A percentile compares a stretch with the other conserved stretches of the same genome.
These are phyloP conservation scores for Stichodactyla helianthus DNA, from an alignment of 64 coral and sea anemone genomes.

Conservation along the genomic window DNA sequence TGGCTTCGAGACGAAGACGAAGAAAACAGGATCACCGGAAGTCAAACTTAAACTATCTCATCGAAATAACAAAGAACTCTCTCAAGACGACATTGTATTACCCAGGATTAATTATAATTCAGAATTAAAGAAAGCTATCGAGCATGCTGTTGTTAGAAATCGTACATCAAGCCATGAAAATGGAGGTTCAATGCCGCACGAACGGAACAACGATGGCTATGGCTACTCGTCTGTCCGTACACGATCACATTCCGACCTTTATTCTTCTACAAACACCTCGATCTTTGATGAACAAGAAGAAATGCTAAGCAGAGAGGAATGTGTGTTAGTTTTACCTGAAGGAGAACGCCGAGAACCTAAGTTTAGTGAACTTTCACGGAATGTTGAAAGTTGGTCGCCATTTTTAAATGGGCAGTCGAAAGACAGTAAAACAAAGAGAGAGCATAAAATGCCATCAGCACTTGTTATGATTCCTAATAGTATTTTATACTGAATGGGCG, in stretches of 20 bases:
- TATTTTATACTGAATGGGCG: background rate
- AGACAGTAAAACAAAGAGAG: background rate
- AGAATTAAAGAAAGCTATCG: conserved; percentile 64
- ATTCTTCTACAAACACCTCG: background rate
- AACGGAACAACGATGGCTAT: background rate
- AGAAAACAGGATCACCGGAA: background rate
- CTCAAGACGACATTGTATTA: conserved; percentile 51
- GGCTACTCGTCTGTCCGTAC: background rate
- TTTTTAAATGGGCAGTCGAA: background rate
- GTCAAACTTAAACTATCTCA: conserved; percentile 61
- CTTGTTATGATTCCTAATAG: background rate
- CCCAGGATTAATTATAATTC: conserved; percentile 75
- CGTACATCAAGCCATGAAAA: background rate
- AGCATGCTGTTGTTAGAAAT: conserved; percentile 58
- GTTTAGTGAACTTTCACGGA: conserved; percentile 44
- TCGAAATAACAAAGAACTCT: conserved; percentile 17
- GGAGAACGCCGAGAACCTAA: background rate
- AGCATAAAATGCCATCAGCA: background rate
- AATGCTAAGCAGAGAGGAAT: background rate
- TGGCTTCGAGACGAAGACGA: background rate
- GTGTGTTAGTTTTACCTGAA: background rate
- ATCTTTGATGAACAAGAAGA: background rate
- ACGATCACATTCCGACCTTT: background rate
- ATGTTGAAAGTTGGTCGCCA: conserved; percentile 39
- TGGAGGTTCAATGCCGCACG: background rate